phyloP scores from a whole-genome alignment of 2,113 vertebrate species.

The Lipophrys pholis region DNA sequence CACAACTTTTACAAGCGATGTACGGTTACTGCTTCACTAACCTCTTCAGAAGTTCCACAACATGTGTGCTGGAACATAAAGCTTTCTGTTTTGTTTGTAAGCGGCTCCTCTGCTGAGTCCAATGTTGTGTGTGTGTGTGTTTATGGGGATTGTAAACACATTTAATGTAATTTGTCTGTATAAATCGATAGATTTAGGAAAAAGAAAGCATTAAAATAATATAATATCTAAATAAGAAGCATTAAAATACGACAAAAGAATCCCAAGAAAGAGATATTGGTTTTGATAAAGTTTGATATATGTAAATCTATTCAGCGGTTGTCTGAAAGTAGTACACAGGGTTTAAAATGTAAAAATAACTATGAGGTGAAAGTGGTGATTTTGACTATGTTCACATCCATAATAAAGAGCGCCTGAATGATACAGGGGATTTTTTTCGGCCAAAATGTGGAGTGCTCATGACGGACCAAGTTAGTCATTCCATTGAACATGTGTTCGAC shows the following conservation, averaged over 20 bases:
- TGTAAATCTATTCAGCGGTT: background rate
- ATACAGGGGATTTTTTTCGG: background rate
- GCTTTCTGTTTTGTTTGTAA: slow-evolving; percentile 10
- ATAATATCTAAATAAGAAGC: background rate
- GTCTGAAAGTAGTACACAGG: background rate
- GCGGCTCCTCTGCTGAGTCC: background rate
- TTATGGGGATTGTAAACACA: background rate
- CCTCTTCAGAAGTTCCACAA: background rate
- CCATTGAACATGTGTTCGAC: background rate
- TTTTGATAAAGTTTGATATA: background rate
- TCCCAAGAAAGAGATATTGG: background rate
- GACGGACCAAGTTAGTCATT: background rate
- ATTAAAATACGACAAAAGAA: background rate
- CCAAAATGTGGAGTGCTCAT: slow-evolving; percentile 4
- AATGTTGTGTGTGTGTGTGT: background rate
- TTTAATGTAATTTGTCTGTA: background rate
- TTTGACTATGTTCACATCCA: slow-evolving; percentile 17
- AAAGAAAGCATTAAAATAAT: background rate
- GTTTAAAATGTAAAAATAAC: slow-evolving; percentile 30
- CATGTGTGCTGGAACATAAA: background rate
- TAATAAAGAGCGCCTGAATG: slow-evolving; percentile 23
- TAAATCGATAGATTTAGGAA: background rate
- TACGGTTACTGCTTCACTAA: slow-evolving; percentile 13
- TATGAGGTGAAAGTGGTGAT: slow-evolving; percentile 38
- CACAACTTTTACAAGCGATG: slow-evolving; percentile 33